A percentile compares a stretch with the other conserved stretches of the same genome.
phyloP scores from a whole-genome alignment of 2,888 invertebrate species.

The Dyspetes luteomarginatus region DNA sequence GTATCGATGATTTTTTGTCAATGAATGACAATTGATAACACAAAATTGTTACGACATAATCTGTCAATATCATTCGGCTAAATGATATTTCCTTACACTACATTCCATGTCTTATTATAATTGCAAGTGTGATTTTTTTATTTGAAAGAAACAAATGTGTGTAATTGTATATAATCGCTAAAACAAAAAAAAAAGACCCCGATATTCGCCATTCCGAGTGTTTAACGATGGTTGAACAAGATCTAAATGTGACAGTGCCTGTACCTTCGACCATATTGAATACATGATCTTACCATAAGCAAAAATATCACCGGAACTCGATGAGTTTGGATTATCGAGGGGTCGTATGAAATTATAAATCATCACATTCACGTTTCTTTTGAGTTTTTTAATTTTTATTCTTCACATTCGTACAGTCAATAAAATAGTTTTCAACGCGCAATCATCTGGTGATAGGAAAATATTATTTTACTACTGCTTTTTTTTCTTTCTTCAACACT shows the following conservation, averaged over 20 bases:
- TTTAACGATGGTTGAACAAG: slow-evolving; percentile 26
- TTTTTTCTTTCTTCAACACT: slow-evolving; percentile 24
- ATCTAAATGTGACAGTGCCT: slow-evolving; percentile 61
- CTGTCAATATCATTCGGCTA: neutral
- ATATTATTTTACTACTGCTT: slow-evolving; percentile 28
- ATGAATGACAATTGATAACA: neutral
- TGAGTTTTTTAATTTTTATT: slow-evolving; percentile 7
- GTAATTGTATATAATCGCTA: slow-evolving; percentile 45
- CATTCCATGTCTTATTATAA: slow-evolving; percentile 22
- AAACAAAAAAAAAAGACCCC: neutral
- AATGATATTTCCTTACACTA: neutral
- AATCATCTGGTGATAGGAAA: slow-evolving; percentile 31
- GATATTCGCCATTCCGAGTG: slow-evolving; percentile 17
- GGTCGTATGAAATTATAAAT: neutral
- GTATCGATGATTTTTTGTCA: neutral
- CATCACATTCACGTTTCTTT: neutral
- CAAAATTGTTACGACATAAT: neutral
- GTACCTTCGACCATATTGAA: slow-evolving; percentile 55
- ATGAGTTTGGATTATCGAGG: neutral
- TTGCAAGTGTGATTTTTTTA: slow-evolving; percentile 19
- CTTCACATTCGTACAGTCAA: slow-evolving; percentile 8
- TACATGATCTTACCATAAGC: slow-evolving; percentile 19
- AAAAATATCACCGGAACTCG: neutral
- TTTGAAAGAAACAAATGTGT: slow-evolving; percentile 22
- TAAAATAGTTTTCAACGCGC: slow-evolving; percentile 26